Base-by-base conservation (phyloP, 2,888 invertebrate species). In the Malthinus seriepunctatus region DNA sequence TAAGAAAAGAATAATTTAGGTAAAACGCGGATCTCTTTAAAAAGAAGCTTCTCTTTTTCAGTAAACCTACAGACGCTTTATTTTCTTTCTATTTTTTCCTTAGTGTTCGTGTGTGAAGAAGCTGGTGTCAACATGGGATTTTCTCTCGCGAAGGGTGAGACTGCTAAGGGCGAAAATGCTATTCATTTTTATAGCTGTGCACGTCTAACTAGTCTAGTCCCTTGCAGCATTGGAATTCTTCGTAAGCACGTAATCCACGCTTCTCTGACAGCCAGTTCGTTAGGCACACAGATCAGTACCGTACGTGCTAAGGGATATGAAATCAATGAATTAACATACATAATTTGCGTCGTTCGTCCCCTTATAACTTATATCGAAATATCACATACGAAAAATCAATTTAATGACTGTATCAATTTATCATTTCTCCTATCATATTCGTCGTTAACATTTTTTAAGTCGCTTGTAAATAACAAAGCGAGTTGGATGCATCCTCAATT, bases 111-210 rank as follows among this genome's bases (percentile, higher is more conserved):
- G 71, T 71, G 71, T 71, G 71, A 73, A 71, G 71, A 69, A 71
- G 69, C 69, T 68, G 73, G 71, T 73, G 74, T 73, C 71, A 72
- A 73, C 71, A 71, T 71, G 72, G 73, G 73, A 73, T 73, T 74
- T 73, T 69, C 71, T 64, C 66, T 42, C 50, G 35, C 45, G 56
- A 56, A 58, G 58, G 46, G 42, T 35, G 59, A 55, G 55, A 63
- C 44, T 52, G 63, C 61, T 57, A 57, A 62, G 65, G 66, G 69
- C 65, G 66, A 67, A 67, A 71, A 70, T 68, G 69, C 70, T 68
- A 71, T 73, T 73, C 71, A 71, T 73, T 72, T 71, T 71, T 68
- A 70, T 69, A 67, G 68, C 64, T 63, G 63, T 54, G 57, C 62
- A 57, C 55, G 60, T 63, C 66, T 59, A 56, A 52, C 37, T 52